Evolutionary conservation across 2,113 vertebrate species (phyloP), one percentile per base, ranked within the genome.

Genomic region (Tupaia chinensis): DNA sequence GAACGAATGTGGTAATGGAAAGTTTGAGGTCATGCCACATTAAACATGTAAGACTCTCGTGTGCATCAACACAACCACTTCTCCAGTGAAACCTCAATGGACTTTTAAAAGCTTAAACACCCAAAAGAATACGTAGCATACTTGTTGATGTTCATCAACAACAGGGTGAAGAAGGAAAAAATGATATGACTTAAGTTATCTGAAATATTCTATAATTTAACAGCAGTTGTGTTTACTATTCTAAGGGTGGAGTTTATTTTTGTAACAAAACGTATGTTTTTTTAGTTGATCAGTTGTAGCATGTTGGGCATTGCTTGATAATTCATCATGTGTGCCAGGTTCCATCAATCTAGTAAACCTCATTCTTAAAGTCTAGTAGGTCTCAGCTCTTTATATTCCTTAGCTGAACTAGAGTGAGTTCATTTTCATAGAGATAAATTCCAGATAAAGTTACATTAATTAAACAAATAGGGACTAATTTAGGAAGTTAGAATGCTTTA

Each of bases 1-100:
- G 34, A 90, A 95, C 73, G 34, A 90, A 95, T 7, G 25, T 85
- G 23, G 78, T 94, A 93, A 89, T 94, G 95, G 94, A 91, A 97
- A 95, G 65, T 53, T 61, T 93, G 93, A 93, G 54, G 12, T 94
- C 78, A 66, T 92, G 25, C 76, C 54, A 17, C 80, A 70, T 69
- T 93, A 87, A 58, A 82, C 25, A 87, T 79, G 8, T 54, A 66
- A 95, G 63, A 77, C 22, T 93, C 63, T 12, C 72, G 34, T 70
- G 29, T 84, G 11, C 27, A 53, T 68, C 44, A 69, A 1, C 56
- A 93, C 84, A 85, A 60, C 34, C 19, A 17, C 44, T 86, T 93
- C 44, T 87, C 73, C 34, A 84, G 0, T 65, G 76, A 94, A 83
- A 79, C 15, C 90, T 96, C 91, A 89, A 70, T 73, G 90, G 88